A percentile compares a stretch with the other conserved stretches of the same genome.
Evolutionary conservation across 2,888 invertebrate species (phyloP).

Genomic region (Eumacrocentrus americanus): DNA sequence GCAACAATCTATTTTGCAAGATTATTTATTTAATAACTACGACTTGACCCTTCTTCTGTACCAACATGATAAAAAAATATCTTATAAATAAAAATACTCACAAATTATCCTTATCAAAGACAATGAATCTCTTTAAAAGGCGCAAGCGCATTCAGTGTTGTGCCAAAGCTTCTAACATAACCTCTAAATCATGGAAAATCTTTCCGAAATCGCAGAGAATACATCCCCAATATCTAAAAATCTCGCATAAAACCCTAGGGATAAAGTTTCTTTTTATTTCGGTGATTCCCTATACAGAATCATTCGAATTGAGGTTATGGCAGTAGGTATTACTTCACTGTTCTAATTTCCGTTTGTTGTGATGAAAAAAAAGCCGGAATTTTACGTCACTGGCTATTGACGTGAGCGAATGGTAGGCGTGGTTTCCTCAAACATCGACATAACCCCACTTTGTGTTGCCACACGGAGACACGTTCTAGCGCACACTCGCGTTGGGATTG

Average conservation of each 20-base stretch:
- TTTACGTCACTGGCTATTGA: constrained; percentile 60
- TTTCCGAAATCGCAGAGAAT: not conserved
- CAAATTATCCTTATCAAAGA: not conserved
- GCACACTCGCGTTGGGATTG: not conserved
- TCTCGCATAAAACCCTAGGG: not conserved
- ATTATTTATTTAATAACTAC: no score
- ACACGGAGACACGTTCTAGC: not conserved
- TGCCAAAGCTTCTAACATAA: not conserved
- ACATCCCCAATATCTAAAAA: not conserved
- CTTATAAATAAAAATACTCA: not conserved
- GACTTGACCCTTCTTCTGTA: no score
- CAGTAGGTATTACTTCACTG: constrained; percentile 5
- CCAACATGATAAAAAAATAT: not conserved
- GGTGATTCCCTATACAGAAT: no score
- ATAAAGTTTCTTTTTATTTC: no score
- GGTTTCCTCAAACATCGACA: constrained; percentile 44
- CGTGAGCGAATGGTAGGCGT: constrained; percentile 60
- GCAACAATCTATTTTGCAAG: no score
- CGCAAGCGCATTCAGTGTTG: not conserved
- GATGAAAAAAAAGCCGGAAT: constrained; percentile 7
- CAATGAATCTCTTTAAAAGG: no score
- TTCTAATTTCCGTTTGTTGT: constrained; percentile 6
- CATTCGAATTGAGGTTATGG: constrained; percentile 17
- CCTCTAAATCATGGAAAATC: not conserved
- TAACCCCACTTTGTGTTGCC: constrained; percentile 6